Percentiles rank a stretch among this genome's conserved stretches.
These are phyloP conservation scores for Platycheirus albimanus DNA, from an alignment of 2,888 invertebrate species.

Conservation along the genomic window DNA sequence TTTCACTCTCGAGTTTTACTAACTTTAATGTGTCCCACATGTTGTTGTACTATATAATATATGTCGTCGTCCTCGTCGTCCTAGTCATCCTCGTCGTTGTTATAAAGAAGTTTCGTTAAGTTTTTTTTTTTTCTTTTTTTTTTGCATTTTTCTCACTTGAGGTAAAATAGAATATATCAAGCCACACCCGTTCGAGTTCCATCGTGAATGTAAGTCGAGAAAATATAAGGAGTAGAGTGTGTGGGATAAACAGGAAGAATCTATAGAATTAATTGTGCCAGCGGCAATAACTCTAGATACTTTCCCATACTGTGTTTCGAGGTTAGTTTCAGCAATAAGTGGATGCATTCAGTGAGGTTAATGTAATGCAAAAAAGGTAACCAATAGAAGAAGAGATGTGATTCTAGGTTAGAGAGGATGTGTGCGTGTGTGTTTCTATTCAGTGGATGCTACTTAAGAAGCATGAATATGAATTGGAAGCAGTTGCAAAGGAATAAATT, in stretches of 20 bases:
- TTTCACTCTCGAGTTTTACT: constrained; percentile 39
- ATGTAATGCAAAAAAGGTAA: constrained; percentile 57
- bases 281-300: constrained; percentile 53
- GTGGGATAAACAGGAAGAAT: constrained; percentile 14
- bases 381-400: not conserved
- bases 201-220: not conserved
- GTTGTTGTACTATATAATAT: too few species aligned
- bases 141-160: constrained; percentile 36
- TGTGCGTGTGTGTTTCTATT: not conserved
- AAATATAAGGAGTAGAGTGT: too few species aligned
- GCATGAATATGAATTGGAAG: not conserved
- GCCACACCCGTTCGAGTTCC: constrained; percentile 23
- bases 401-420: not conserved
- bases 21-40: constrained; percentile 68
- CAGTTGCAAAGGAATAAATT: not conserved
- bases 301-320: constrained; percentile 43
- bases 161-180: not conserved
- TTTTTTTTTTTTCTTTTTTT: not conserved
- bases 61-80: too few species aligned
- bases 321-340: constrained; percentile 49
- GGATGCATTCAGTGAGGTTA: constrained; percentile 52
- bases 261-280: constrained; percentile 60
- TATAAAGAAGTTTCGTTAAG: constrained; percentile 36
- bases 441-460: constrained; percentile 16
- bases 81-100: too few species aligned